Base-by-base conservation (phyloP, 1,140 invertebrate genomes). In the Pentalonia nigronervosa region DNA sequence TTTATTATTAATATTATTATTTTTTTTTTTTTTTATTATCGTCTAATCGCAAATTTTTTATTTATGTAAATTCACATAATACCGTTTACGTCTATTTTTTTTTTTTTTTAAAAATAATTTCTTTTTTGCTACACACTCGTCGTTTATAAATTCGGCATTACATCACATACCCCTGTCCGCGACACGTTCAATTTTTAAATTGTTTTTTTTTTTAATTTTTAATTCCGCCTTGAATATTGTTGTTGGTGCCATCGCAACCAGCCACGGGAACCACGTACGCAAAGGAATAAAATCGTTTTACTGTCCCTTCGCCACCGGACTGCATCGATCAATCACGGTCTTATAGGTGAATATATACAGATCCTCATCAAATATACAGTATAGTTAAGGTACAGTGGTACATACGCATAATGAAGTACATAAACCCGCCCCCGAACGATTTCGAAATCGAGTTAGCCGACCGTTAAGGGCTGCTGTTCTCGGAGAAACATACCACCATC, bases 211-310 rank as follows among this genome's bases (percentile, higher is more conserved):
- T 81, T 36, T 2, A 83, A 83, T n/a, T 76, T n/a, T 76, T 30
- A 76, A 30, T 76, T n/a, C 14, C 60, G 60, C n/a, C 60, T 76
- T 17, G 60, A n/a, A 11, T 67, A 67, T 67, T n/a, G 60, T 67
- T 53, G 21, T 53, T 67, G 30, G n/a, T 76, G 60, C 14, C 60
- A 83, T 83, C 20, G 20, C 34, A 83, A 34, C 21, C 81, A 23
- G 8, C 20, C 34, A 23, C 34, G 7, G 34, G 8, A 36, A 81
- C 20, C 34, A 41, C 36, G 20, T 36, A 25, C 34, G 83, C 23
- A 4, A 21, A 84, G 83, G 83, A 84, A 84, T 84, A 84, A 48
- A 48, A 83, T 83, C 23, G 81, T 84, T 84, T 41, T 83, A 83
- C 34, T 21, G 81, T 36, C 81, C 3, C 81, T 83, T 25, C 34